Evolutionary conservation across 2,797 vertebrate species (phyloP), one percentile per base, ranked within the genome.

Genomic region (Columba guinea): DNA sequence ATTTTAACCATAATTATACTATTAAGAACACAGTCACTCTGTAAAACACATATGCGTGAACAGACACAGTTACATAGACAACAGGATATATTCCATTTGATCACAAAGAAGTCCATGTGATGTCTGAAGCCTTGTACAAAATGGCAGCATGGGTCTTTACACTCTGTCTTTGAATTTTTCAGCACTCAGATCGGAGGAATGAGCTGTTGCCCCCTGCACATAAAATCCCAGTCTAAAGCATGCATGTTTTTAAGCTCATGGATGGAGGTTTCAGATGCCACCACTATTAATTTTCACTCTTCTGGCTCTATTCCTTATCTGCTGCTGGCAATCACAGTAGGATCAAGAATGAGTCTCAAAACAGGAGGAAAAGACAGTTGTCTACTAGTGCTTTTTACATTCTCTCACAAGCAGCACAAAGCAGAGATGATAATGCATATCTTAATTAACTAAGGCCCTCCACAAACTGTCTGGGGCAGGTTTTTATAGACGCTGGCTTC

Each of bases 271-370:
- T 95, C 89, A 93, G 94, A 92, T 88, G 82, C 65, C 51, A 74
- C 39, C 21, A 34, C 75, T 94, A 95, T 92, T 94, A 95, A 96
- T 95, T 95, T 94, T 95, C 96, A 94, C 88, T 95, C 78, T 87
- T 87, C 93, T 94, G 95, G 94, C 96, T 95, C 75, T 62, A 78
- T 93, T 95, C 65, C 93, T 95, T 94, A 48, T 87, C 93, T 87
- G 82, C 93, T 95, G 90, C 92, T 96, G 95, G 88, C 93, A 95
- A 65, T 93, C 95, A 95, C 90, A 95, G 81, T 85, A 89, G 91
- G 92, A 96, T 89, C 89, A 95, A 96, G 94, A 91, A 92, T 23
- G 44, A 95, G 75, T 89, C 93, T 93, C 94, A 71, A 91, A 95
- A 92, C 89, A 94, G 84, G 89, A 93, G 86, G 80, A 79, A 81